phyloP scores from a whole-genome alignment of 2,797 vertebrate genomes.

The Bothrops alternatus region DNA sequence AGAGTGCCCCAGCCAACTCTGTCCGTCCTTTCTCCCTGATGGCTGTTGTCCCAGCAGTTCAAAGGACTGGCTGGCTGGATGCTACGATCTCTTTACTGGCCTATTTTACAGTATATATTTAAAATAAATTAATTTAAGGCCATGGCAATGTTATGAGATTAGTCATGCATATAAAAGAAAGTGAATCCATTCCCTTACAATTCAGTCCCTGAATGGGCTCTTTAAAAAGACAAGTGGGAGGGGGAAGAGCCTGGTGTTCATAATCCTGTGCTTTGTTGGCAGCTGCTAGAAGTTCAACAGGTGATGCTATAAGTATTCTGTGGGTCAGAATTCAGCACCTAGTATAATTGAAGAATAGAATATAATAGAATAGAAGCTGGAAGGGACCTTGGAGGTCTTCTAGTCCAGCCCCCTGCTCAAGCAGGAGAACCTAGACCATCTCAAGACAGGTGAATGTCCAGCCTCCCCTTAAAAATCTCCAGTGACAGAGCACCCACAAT shows the following conservation, averaged over 20 bases:
- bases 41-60: neutral
- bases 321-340: too few relatives aligned
- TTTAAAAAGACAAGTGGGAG: neutral
- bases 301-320: neutral
- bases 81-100: neutral
- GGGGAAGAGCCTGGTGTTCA: neutral
- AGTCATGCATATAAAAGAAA: neutral
- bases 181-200: neutral
- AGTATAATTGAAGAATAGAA: too few relatives aligned
- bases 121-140: slow-evolving; percentile 8
- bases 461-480: too few relatives aligned
- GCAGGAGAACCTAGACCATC: too few relatives aligned
- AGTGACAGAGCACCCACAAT: too few relatives aligned
- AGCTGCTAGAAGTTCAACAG: too few relatives aligned
- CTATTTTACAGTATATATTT: slow-evolving; percentile 3
- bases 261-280: neutral
- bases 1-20: neutral
- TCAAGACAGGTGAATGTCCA: too few relatives aligned
- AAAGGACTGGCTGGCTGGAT: neutral
- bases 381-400: too few relatives aligned
- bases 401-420: too few relatives aligned
- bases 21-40: slow-evolving; percentile 14
- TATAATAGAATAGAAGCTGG: too few relatives aligned
- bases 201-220: neutral
- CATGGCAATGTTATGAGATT: neutral